These are phyloP conservation scores for Mastigias papua DNA, from an alignment of 30 jellyfish, hydroid and myxozoan genomes.

Conservation along the genomic window DNA sequence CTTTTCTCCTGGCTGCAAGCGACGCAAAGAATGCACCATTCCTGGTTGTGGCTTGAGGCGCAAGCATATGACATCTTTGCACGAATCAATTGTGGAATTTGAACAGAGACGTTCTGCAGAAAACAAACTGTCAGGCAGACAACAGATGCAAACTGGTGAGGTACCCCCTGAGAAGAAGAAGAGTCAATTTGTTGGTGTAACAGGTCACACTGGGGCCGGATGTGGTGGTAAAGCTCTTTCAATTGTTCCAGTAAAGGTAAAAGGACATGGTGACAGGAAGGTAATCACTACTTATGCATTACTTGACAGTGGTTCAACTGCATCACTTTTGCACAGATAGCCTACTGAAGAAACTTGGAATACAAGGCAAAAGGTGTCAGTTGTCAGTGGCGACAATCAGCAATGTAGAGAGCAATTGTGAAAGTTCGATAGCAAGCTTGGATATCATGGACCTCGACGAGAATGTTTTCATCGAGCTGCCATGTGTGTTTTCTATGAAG, in stretches of 20 bases:
- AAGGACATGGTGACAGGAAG: not conserved
- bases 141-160: not conserved
- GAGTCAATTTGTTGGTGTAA: slow-evolving; percentile 38
- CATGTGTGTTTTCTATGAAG: slow-evolving; percentile 41
- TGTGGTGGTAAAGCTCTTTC: slow-evolving; percentile 41
- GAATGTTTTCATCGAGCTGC: slow-evolving; percentile 40
- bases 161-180: no score
- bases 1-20: slow-evolving; percentile 52
- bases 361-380: slow-evolving; percentile 32
- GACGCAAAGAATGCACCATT: slow-evolving; percentile 37
- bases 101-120: slow-evolving; percentile 24
- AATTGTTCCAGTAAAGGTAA: slow-evolving; percentile 52
- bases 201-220: slow-evolving; percentile 61
- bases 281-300: slow-evolving; percentile 50
- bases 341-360: slow-evolving; percentile 22
- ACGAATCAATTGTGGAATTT: slow-evolving; percentile 31
- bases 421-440: slow-evolving; percentile 33
- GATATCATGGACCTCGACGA: slow-evolving; percentile 57
- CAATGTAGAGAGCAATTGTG: slow-evolving; percentile 41
- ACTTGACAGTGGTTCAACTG: slow-evolving; percentile 70
- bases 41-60: slow-evolving; percentile 35
- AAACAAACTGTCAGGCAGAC: not conserved
- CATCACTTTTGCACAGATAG: slow-evolving; percentile 47
- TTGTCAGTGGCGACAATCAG: slow-evolving; percentile 52
- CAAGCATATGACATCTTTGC: slow-evolving; percentile 45